phyloP scores from a whole-genome alignment of 1,140 invertebrate species.

The Drosophila hydei region DNA sequence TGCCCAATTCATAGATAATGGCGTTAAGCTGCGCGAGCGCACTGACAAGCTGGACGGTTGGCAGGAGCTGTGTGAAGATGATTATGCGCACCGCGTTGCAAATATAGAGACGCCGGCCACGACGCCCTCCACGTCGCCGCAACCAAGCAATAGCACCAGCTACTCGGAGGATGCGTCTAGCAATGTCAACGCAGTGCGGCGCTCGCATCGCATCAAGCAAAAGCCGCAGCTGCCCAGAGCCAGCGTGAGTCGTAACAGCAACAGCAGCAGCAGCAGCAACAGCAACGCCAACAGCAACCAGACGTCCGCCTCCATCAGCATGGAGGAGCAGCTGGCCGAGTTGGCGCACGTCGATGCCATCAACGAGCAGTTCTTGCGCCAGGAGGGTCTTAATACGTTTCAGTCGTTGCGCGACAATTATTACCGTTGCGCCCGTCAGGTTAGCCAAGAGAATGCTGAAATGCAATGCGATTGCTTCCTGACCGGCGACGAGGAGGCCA shows the following conservation, averaged over 20 bases:
- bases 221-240: slow-evolving; percentile 63
- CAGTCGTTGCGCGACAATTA: slow-evolving; percentile 92
- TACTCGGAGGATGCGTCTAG: no score
- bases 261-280: slow-evolving; percentile 8
- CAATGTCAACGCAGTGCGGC: slow-evolving; percentile 39
- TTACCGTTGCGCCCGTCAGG: slow-evolving; percentile 91
- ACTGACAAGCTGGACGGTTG: slow-evolving; percentile 58
- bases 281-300: slow-evolving; percentile 14
- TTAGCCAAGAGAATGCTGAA: slow-evolving; percentile 93
- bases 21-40: slow-evolving; percentile 68
- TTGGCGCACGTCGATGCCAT: slow-evolving; percentile 68
- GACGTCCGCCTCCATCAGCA: slow-evolving; percentile 35
- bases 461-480: slow-evolving; percentile 98
- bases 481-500: slow-evolving; percentile 93
- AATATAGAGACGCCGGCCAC: slow-evolving; percentile 58
- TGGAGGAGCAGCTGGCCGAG: slow-evolving; percentile 68
- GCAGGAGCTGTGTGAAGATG: slow-evolving; percentile 21
- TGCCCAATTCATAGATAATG: slow-evolving; percentile 70
- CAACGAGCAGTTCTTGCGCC: slow-evolving; percentile 74
- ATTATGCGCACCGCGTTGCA: slow-evolving; percentile 53
- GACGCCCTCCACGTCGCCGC: slow-evolving; percentile 50
- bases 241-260: slow-evolving; percentile 47
- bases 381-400: slow-evolving; percentile 90
- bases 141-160: slow-evolving; percentile 7
- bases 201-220: slow-evolving; percentile 78